phyloP scores from a whole-genome alignment of 2,888 invertebrate species.

The Euphydryas editha region DNA sequence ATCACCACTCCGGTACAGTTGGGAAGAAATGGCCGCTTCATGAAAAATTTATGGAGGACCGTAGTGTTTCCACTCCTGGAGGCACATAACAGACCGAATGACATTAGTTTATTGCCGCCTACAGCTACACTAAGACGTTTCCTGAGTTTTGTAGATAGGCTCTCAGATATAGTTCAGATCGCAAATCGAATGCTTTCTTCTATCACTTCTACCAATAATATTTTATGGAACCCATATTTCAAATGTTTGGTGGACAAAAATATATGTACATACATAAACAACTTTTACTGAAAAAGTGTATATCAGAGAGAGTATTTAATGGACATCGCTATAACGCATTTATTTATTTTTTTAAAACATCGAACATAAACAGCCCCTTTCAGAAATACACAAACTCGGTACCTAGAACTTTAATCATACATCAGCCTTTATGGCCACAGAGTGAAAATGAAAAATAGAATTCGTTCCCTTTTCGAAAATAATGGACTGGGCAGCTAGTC shows the following conservation, averaged over 20 bases:
- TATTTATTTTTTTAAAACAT: conserved; percentile 11
- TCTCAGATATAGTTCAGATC: conserved; percentile 37
- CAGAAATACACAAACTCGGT: conserved; percentile 42
- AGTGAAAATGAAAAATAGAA: conserved; percentile 59
- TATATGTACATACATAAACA: conserved; percentile 1
- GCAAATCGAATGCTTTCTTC: conserved; percentile 29
- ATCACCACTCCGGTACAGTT: conserved; percentile 64
- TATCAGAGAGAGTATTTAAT: conserved; percentile 3
- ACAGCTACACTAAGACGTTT: conserved; percentile 62
- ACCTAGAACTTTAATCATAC: conserved; percentile 66
- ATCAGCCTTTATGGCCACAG: conserved; percentile 60
- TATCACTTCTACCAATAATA: conserved; percentile 9
- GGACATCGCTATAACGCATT: conserved; percentile 2
- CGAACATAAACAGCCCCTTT: conserved; percentile 33
- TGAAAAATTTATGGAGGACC: conserved; percentile 76
- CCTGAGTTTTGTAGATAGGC: conserved; percentile 55
- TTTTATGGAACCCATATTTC: conserved; percentile 3
- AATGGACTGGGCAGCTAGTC: conserved; percentile 71
- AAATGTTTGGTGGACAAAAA: background rate
- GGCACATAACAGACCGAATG: conserved; percentile 71
- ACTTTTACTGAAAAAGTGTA: background rate
- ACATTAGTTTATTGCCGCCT: conserved; percentile 74
- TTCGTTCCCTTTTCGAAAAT: conserved; percentile 70
- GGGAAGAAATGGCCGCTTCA: conserved; percentile 63
- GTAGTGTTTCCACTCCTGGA: conserved; percentile 54